Conservation (phyloP, 2,888 invertebrate species). For the Tachystola acroxantha region DNA sequence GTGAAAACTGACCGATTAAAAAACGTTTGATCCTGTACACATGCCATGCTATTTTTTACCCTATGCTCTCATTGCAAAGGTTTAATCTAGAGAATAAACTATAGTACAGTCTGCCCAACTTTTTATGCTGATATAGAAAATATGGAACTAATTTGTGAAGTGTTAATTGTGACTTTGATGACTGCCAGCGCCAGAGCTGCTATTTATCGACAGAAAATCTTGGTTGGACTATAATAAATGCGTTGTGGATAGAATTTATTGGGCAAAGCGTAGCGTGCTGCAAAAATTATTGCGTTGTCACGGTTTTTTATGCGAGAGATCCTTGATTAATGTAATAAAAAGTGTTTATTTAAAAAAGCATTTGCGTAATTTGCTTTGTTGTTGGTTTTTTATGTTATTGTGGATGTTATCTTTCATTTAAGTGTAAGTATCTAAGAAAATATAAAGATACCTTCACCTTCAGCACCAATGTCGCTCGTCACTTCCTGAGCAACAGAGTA, state of each 20-base stretch:
- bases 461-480: no score
- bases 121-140: not conserved
- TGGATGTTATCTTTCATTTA: no score
- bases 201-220: not conserved
- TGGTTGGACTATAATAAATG: conserved; percentile 19
- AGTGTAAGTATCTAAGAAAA: no score
- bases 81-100: not conserved
- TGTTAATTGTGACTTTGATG: no score
- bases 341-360: not conserved
- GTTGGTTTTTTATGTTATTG: not conserved
- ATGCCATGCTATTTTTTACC: conserved; percentile 19
- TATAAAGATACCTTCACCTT: no score
- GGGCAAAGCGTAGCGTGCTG: conserved; percentile 39
- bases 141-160: not conserved
- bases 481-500: no score
- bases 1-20: conserved; percentile 50
- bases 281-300: conserved; percentile 33
- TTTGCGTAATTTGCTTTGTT: not conserved
- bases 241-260: conserved; percentile 30
- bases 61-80: conserved; percentile 18
- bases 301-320: conserved; percentile 23
- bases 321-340: conserved; percentile 21
- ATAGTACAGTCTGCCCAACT: not conserved
- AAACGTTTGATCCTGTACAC: conserved; percentile 26
- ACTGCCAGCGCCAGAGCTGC: not conserved